Base-by-base conservation (phyloP, 1,140 invertebrate genomes). In the Amphibalanus amphitrite region DNA sequence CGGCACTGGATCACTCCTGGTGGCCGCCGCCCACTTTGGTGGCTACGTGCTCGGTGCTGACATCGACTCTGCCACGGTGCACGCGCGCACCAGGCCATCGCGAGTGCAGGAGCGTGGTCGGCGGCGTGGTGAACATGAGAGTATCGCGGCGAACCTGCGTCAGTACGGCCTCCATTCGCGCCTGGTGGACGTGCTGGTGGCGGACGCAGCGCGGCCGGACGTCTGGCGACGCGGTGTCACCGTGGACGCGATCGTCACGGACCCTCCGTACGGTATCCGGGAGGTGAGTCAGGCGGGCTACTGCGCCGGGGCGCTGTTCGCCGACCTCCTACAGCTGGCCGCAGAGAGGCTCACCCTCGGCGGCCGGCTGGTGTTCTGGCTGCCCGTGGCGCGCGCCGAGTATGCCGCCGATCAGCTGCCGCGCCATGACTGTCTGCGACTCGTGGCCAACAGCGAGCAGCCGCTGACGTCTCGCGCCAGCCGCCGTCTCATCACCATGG, bases 211-310 rank as follows among this genome's bases (percentile, higher is more conserved):
- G 75, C 86, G 88, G 0, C 79, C 93, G 74, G 4, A 8, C 10
- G 96, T 92, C 91, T 85, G 84, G 73, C 76, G 84, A 3, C 77
- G 83, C 26, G 47, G 47, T 20, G 78, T 91, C 26, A 79, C 81
- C 74, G 87, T 95, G 75, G 92, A 97, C 81, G 86, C 91, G 68
- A 93, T 95, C 73, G 89, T 98, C 69, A 95, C 94, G 67, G 95
- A 97, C 82, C 95, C 94, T 74, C 95, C 95, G 0, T 97, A 98
- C 83, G 95, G 95, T 69, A 93, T 97, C 47, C 81, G 95, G 75
- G 95, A 98, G 83, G 84, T 92, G 17, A 91, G 90, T 13, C 90
- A 92, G 82, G 89, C 80, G 79, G 84, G 73, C 80, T 98, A 28
- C 80, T 98, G 23, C 82, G 85, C 74, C 95, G 96, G 81, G 85